A percentile compares a stretch with the other conserved stretches of the same genome.
phyloP scores from a whole-genome alignment of 2,797 vertebrate species.

The Harpagifer antarcticus region DNA sequence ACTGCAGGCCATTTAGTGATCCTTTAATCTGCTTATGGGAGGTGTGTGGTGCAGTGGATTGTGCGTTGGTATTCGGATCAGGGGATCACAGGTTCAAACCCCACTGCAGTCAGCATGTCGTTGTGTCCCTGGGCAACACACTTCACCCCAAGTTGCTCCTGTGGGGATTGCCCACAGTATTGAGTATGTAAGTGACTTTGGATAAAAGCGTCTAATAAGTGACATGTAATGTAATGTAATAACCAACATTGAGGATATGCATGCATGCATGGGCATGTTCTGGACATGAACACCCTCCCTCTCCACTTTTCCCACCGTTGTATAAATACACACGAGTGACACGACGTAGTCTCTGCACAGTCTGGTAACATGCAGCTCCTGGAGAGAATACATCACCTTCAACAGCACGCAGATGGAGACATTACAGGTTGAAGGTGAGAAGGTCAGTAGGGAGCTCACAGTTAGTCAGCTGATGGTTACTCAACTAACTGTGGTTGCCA shows the following conservation, averaged over 20 bases:
- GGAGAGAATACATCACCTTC: conserved; percentile 16
- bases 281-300: conserved; percentile 9
- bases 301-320: background rate
- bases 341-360: background rate
- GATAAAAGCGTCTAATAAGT: no score
- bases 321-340: conserved; percentile 11
- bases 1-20: conserved; percentile 22
- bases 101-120: no score
- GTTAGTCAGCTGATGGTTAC: conserved; percentile 45
- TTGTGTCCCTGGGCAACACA: no score
- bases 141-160: no score
- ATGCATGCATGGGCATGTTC: conserved; percentile 31
- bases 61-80: no score
- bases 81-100: no score
- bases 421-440: conserved; percentile 46
- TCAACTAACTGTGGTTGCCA: conserved; percentile 64
- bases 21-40: conserved; percentile 26
- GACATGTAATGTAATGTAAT: no score
- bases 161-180: no score
- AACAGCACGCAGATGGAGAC: background rate
- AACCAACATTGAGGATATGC: conserved; percentile 34
- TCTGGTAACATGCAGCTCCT: conserved; percentile 1
- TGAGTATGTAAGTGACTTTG: no score
- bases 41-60: no score
- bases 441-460: conserved; percentile 58